Evolutionary conservation across 2,888 invertebrate species (phyloP), one percentile per base, ranked within the genome.

Genomic region (Synanthedon tipuliformis): DNA sequence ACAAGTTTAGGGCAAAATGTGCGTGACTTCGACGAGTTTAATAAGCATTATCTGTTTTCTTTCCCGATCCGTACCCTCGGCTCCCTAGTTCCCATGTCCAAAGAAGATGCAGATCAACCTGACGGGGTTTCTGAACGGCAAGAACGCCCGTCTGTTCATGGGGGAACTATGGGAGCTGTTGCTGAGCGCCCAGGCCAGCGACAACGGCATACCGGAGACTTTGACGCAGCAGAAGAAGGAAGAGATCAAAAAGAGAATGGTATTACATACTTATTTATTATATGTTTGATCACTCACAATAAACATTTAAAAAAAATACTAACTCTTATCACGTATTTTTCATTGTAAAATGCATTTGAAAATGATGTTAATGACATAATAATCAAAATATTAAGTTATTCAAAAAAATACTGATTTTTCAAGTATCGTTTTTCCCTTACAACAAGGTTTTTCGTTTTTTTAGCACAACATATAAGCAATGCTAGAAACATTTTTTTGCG

Each of bases 91-190:
- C 87, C 98, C 98, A 53, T 97, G 98, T 88, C 97, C 98, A 51
- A 95, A 97, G 84, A 96, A 97, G 86, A 99, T 99, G 94, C 99
- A 99, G 91, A 99, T 99, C 73, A 99, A 99, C 87, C 89, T 99
- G 81, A 99, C 99, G 50, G 99, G 99, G 50, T 99, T 99, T 83
- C 89, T 99, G 58, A 99, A 99, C 76, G 98, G 98, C 11, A 96
- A 97, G 81, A 97, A 98, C 84, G 98, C 99, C 15, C 91, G 99
- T 48, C 93, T 95, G 65, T 99, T 99, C 82, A 97, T 99, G 95
- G 95, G 95, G 3, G 99, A 99, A 80, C 89, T 99, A 53, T 99
- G 99, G 99, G 94, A 95, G 59, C 85, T 98, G 62, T 87, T 99
- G 61, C 90, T 97, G 57, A 98, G 97, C 53, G 99, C 99, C 2